phyloP scores from a whole-genome alignment of 2,888 invertebrate species.

The Platycnemis pennipes region DNA sequence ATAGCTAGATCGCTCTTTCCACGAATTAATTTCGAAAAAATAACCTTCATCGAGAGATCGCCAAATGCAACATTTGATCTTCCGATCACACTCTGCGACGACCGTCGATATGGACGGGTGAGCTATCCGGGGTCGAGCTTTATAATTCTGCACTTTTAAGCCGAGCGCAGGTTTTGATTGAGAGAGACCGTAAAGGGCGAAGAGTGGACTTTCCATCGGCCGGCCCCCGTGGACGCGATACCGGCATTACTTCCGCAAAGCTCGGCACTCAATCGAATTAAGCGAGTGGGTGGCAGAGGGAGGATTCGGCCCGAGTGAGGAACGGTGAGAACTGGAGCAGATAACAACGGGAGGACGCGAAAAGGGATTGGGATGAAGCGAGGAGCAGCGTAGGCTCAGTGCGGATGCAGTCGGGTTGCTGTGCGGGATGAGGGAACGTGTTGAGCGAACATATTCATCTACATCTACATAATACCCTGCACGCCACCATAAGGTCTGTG shows the following conservation, averaged over 20 bases:
- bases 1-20: no score
- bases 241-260: slow-evolving; percentile 12
- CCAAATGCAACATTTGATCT: no score
- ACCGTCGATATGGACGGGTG: neutral
- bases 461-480: no score
- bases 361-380: neutral
- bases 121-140: neutral
- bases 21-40: no score
- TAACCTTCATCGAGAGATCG: no score
- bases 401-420: neutral
- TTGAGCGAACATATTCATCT: neutral
- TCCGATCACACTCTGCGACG: neutral
- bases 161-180: neutral
- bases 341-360: neutral
- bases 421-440: neutral
- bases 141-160: neutral
- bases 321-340: neutral
- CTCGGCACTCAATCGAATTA: slow-evolving; percentile 6
- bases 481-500: no score
- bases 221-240: neutral
- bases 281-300: neutral
- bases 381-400: neutral
- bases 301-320: neutral
- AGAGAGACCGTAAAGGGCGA: neutral
- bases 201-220: neutral